Conservation (phyloP, 2,888 invertebrate species). For the Encarsia formosa region DNA sequence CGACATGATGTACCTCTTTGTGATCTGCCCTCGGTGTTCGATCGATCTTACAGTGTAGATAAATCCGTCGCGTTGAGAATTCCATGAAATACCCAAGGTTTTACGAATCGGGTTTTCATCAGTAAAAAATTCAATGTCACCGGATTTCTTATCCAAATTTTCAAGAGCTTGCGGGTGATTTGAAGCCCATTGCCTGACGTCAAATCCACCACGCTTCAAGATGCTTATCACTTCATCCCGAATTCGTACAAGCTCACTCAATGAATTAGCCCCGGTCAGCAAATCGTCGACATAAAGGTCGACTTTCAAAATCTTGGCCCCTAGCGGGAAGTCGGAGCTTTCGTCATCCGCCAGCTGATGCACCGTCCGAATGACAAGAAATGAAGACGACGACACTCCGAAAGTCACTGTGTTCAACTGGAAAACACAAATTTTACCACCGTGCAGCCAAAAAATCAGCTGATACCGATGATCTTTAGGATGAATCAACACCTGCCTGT, state of each 20-base stretch:
- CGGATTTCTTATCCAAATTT: not conserved
- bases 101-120: not conserved
- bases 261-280: conserved; percentile 27
- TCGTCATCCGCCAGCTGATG: conserved; percentile 30
- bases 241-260: conserved; percentile 21
- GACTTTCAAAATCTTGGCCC: conserved; percentile 17
- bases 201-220: conserved; percentile 31
- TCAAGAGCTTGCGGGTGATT: conserved; percentile 19
- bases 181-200: conserved; percentile 31
- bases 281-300: conserved; percentile 38
- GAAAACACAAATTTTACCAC: not conserved
- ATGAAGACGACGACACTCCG: conserved; percentile 28
- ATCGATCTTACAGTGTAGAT: not conserved
- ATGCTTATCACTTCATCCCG: conserved; percentile 29
- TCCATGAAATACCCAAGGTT: not conserved
- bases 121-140: not conserved
- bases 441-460: conserved; percentile 6
- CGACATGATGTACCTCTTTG: not conserved
- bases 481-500: conserved; percentile 17
- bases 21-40: not conserved
- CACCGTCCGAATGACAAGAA: conserved; percentile 29
- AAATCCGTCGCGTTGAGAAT: not conserved
- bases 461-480: not conserved
- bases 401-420: conserved; percentile 21
- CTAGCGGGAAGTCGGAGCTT: conserved; percentile 22